These are phyloP conservation scores for Parus major DNA, from an alignment of 2,113 vertebrate genomes.

Conservation along the genomic window DNA sequence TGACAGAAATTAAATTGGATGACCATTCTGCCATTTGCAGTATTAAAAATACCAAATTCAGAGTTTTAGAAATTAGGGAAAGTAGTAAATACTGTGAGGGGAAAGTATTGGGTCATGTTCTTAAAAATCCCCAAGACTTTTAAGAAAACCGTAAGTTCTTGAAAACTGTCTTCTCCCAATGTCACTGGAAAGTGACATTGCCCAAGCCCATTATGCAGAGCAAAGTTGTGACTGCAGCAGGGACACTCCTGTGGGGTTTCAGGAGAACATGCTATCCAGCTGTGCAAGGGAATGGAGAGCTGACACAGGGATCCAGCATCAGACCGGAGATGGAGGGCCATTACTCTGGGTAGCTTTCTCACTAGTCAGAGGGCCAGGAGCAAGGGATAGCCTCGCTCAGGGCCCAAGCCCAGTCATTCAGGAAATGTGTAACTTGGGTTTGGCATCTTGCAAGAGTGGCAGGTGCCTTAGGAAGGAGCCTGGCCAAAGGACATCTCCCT, in stretches of 20 bases:
- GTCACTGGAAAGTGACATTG: not conserved
- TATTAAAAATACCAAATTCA: not conserved
- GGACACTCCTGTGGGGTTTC: not conserved
- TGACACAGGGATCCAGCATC: accelerated
- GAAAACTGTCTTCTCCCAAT: not conserved
- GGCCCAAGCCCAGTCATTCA: not conserved
- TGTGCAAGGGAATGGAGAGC: not conserved
- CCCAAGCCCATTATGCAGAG: accelerated
- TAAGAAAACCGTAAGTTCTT: accelerated
- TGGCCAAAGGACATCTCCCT: not conserved
- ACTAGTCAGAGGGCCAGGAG: not conserved
- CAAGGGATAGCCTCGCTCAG: not conserved
- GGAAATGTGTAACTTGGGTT: not conserved
- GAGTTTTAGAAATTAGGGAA: not conserved
- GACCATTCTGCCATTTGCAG: not conserved
- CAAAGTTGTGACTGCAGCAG: not conserved
- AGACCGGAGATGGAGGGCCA: not conserved
- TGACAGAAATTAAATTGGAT: not conserved
- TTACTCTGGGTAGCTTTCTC: not conserved
- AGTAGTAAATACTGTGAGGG: not conserved
- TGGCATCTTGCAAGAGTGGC: not conserved
- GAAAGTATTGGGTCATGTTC: not conserved
- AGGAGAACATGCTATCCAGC: not conserved
- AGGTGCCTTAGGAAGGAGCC: not conserved
- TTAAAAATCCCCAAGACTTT: not conserved